phyloP scores from a whole-genome alignment of 2,113 vertebrate genomes.

The Marmota monax region DNA sequence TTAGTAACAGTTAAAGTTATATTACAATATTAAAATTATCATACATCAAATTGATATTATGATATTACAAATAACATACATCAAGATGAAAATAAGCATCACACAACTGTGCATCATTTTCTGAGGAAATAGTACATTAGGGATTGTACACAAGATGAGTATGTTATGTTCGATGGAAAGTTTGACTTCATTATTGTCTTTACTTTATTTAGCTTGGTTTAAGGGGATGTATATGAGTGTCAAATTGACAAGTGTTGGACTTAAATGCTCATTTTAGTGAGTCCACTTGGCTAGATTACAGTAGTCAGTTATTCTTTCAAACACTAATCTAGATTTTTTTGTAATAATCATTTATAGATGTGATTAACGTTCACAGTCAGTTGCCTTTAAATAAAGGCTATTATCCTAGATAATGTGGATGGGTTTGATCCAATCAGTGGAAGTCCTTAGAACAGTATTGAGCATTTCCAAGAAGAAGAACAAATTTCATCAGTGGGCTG shows the following conservation, averaged over 20 bases:
- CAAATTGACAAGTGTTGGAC: neutral
- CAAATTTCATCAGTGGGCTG: neutral
- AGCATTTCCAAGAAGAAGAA: neutral
- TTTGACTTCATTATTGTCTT: neutral
- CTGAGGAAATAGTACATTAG: neutral
- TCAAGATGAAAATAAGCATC: neutral
- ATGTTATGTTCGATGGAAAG: neutral
- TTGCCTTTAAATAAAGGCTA: neutral
- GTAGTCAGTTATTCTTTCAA: neutral
- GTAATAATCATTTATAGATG: neutral
- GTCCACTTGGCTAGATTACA: neutral
- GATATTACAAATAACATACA: neutral
- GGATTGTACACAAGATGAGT: neutral
- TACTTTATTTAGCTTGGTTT: neutral
- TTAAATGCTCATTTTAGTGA: neutral
- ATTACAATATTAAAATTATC: neutral
- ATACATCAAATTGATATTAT: neutral
- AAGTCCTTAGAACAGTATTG: neutral
- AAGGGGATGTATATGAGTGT: neutral
- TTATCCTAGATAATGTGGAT: neutral
- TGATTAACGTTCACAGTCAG: neutral
- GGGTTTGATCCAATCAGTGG: neutral
- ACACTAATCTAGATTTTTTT: neutral
- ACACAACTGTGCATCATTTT: neutral
- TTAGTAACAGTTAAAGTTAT: neutral